Percentiles rank a stretch among this genome's conserved stretches.
Evolutionary conservation across 2,888 invertebrate genomes (phyloP).

Genomic region (Cataglyphis altisquamis): DNA sequence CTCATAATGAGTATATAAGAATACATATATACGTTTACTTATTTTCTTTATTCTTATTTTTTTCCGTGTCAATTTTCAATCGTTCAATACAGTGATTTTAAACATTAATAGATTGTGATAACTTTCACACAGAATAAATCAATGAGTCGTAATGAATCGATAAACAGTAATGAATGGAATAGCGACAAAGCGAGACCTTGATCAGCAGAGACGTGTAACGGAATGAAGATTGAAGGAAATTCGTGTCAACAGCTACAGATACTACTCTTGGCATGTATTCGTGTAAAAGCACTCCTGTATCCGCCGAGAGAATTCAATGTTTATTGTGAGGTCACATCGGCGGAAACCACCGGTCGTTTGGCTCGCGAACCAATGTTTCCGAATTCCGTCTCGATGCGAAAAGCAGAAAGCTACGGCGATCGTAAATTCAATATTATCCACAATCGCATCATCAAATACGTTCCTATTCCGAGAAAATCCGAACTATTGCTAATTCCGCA

Average conservation of each 20-base stretch:
- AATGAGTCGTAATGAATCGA: not conserved
- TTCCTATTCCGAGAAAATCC: not conserved
- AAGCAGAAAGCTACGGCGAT: constrained; percentile 15
- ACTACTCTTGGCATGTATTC: constrained; percentile 1
- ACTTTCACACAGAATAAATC: not conserved
- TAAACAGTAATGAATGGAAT: constrained; percentile 22
- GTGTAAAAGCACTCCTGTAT: constrained; percentile 10
- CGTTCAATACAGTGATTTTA: not conserved
- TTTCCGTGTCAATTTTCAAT: not conserved
- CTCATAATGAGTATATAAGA: not conserved
- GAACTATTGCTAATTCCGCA: not conserved
- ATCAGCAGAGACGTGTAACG: constrained; percentile 5
- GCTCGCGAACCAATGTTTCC: constrained; percentile 41
- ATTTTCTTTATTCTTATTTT: not conserved
- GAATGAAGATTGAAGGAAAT: constrained; percentile 39
- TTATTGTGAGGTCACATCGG: constrained; percentile 47
- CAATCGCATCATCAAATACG: constrained; percentile 2
- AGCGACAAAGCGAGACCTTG: not conserved
- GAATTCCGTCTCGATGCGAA: not conserved
- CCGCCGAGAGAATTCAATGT: constrained; percentile 30
- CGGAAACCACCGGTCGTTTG: constrained; percentile 53
- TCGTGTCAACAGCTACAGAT: constrained; percentile 1
- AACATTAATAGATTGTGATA: not conserved
- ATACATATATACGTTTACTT: not conserved
- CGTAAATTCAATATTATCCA: constrained; percentile 35